phyloP scores from a whole-genome alignment of 2,113 vertebrate genomes.

The Phalacrocorax brasilianus region DNA sequence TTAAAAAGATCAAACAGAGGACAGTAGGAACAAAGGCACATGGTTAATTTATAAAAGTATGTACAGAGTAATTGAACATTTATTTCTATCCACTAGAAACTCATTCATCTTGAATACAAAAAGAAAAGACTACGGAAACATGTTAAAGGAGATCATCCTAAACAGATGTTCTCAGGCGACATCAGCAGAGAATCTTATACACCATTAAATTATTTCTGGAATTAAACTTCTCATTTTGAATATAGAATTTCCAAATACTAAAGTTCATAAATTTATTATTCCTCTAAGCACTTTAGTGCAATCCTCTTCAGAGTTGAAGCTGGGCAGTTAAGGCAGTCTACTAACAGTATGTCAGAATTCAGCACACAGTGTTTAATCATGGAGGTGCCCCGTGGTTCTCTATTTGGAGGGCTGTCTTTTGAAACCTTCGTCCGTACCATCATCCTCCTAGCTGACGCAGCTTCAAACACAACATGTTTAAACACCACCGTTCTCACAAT shows the following conservation, averaged over 20 bases:
- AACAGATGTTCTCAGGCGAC: rapidly evolving
- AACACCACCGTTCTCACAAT: background rate
- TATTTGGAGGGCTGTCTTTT: background rate
- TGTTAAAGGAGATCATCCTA: background rate
- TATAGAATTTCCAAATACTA: background rate
- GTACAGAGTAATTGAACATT: slow-evolving; percentile 9
- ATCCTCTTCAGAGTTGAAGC: background rate
- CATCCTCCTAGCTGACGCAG: background rate
- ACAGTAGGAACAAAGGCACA: slow-evolving; percentile 46
- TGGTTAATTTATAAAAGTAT: slow-evolving; percentile 51
- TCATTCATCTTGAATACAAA: background rate
- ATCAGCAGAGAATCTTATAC: background rate
- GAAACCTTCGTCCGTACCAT: background rate
- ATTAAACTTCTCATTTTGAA: background rate
- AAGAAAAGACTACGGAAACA: background rate
- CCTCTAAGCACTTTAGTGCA: slow-evolving; percentile 6
- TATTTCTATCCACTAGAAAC: background rate
- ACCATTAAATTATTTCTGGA: background rate
- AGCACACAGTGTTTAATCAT: background rate
- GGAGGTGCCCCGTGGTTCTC: background rate
- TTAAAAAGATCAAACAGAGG: background rate
- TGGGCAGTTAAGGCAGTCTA: slow-evolving; percentile 20
- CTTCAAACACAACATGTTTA: background rate
- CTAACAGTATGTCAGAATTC: background rate
- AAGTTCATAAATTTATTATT: background rate